Conservation (phyloP, 2,113 vertebrate species). For the Phasianus colchicus region DNA sequence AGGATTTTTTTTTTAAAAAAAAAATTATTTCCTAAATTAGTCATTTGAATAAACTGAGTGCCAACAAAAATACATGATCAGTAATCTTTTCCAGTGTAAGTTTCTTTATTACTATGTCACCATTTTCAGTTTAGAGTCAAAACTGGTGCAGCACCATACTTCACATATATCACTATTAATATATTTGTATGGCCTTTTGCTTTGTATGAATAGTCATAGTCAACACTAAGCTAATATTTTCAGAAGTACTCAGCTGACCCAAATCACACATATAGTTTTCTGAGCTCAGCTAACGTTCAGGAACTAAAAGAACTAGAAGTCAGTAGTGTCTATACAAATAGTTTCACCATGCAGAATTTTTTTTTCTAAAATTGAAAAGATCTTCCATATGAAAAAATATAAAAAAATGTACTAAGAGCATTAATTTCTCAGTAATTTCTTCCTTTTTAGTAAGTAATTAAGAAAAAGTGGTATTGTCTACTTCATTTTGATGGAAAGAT, state of each 20-base stretch:
- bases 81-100: neutral
- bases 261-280: neutral
- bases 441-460: neutral
- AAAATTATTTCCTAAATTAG: neutral
- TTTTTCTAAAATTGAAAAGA: neutral
- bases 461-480: neutral
- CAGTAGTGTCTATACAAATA: rapidly evolving
- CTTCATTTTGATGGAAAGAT: neutral
- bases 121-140: neutral
- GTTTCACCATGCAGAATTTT: neutral
- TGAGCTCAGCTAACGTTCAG: neutral
- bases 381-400: neutral
- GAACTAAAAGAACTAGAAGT: neutral
- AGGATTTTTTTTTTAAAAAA: neutral
- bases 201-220: neutral
- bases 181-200: neutral
- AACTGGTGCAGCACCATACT: neutral
- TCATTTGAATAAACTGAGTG: neutral
- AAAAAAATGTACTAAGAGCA: rapidly evolving
- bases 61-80: neutral
- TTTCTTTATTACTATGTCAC: neutral
- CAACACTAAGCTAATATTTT: neutral
- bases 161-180: neutral
- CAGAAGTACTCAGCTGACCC: neutral
- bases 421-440: neutral